phyloP scores from a whole-genome alignment of 2,797 vertebrate species.

The Schizothorax lantsangensis region DNA sequence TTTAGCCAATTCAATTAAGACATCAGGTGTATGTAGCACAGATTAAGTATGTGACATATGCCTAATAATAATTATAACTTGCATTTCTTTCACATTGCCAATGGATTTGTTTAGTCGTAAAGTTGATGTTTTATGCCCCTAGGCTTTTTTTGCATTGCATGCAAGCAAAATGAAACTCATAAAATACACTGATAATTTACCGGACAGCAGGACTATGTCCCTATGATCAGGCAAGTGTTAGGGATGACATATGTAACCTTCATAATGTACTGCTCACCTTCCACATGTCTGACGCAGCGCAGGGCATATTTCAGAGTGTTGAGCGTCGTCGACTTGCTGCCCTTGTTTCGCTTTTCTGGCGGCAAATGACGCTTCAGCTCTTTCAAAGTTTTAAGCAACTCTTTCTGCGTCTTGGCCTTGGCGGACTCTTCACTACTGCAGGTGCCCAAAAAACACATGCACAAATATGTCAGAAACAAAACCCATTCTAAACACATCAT shows the following conservation, averaged over 20 bases:
- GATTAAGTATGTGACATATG: background rate
- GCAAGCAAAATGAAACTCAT: background rate
- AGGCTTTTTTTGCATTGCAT: background rate
- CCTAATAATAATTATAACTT: background rate
- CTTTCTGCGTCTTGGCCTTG: slow-evolving; percentile 92
- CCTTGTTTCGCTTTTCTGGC: slow-evolving; percentile 85
- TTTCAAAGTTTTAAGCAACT: slow-evolving; percentile 88
- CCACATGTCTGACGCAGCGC: slow-evolving; percentile 93
- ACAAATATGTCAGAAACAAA: slow-evolving; percentile 52
- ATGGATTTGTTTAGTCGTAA: background rate
- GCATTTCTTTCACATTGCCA: background rate
- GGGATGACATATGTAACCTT: background rate
- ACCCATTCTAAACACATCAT: slow-evolving; percentile 10
- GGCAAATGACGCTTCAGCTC: slow-evolving; percentile 91
- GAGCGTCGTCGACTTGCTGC: slow-evolving; percentile 86
- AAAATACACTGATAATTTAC: background rate
- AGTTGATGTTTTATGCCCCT: background rate
- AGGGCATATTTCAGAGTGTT: slow-evolving; percentile 91
- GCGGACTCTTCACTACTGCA: slow-evolving; percentile 89
- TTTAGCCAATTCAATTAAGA: background rate
- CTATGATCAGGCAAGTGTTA: background rate
- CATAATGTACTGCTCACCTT: slow-evolving; percentile 82
- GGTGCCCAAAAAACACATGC: slow-evolving; percentile 56
- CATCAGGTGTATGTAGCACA: background rate
- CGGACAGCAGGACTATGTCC: background rate